Percentiles rank a stretch among this genome's conserved stretches.
Conservation (phyloP, 2,888 invertebrate genomes). For the Napeogenes sylphis region DNA sequence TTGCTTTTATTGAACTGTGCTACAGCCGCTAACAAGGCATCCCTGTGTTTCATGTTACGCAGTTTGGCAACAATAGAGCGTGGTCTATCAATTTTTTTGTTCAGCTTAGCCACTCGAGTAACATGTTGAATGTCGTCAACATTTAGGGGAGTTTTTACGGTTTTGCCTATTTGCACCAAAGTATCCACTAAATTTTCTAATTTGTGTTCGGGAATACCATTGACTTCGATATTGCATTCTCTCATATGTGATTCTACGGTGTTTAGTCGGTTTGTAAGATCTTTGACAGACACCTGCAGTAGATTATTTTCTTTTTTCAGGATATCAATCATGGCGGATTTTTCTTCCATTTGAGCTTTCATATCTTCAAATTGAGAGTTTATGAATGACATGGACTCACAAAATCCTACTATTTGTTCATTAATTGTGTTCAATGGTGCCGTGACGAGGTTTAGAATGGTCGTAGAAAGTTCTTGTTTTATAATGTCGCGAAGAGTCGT, state of each 20-base stretch:
- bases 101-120: neutral
- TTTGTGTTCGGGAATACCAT: neutral
- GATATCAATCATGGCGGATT: no score
- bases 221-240: neutral
- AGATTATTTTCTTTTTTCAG: no score
- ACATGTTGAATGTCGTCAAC: neutral
- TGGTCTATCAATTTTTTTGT: neutral
- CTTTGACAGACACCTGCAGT: no score
- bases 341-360: no score
- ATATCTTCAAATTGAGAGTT: no score
- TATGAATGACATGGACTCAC: no score
- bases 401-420: no score
- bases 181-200: neutral
- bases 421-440: no score
- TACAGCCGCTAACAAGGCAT: constrained; percentile 7
- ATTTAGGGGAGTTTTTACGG: neutral
- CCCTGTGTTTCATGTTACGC: neutral
- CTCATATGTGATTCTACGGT: neutral
- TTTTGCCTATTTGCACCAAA: neutral
- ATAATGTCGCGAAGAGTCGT: no score
- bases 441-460: no score
- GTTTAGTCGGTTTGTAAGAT: no score
- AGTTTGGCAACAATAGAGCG: constrained; percentile 16
- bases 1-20: constrained; percentile 9
- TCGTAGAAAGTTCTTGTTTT: no score